Conservation (phyloP, 2,888 invertebrate species). For the Iselma pallidipennis region DNA sequence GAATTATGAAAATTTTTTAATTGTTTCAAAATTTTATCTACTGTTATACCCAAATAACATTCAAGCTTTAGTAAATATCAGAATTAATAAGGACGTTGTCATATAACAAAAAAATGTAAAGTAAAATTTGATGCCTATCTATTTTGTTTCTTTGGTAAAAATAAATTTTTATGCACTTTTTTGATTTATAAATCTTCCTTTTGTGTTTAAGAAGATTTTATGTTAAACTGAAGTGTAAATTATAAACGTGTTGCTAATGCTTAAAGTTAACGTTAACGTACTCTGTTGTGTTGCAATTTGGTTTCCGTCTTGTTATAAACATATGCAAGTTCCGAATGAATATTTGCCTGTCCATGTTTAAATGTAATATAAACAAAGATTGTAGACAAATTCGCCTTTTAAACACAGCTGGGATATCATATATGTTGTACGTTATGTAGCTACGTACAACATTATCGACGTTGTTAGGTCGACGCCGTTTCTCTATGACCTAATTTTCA, state of each 20-base stretch:
- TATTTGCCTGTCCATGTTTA: neutral
- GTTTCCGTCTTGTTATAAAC: neutral
- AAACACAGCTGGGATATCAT: neutral
- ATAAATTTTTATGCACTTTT: neutral
- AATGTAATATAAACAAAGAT: neutral
- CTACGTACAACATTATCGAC: neutral
- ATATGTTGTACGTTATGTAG: neutral
- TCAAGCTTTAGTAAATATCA: too few species aligned
- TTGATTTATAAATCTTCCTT: neutral
- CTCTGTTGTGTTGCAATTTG: neutral
- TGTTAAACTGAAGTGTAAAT: neutral
- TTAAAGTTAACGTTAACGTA: neutral
- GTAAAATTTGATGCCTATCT: too few species aligned
- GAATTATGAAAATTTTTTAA: too few species aligned
- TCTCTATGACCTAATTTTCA: constrained; percentile 17
- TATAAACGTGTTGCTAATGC: neutral
- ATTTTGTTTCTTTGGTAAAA: too few species aligned
- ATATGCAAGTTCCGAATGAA: neutral
- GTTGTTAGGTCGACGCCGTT: constrained; percentile 9
- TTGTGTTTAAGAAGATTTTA: neutral
- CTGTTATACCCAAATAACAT: too few species aligned
- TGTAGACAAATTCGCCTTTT: neutral
- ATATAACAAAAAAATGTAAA: too few species aligned
- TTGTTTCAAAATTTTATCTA: too few species aligned
- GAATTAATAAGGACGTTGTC: too few species aligned